Conservation (phyloP, 2,113 vertebrate species). For the Alouatta palliata region DNA sequence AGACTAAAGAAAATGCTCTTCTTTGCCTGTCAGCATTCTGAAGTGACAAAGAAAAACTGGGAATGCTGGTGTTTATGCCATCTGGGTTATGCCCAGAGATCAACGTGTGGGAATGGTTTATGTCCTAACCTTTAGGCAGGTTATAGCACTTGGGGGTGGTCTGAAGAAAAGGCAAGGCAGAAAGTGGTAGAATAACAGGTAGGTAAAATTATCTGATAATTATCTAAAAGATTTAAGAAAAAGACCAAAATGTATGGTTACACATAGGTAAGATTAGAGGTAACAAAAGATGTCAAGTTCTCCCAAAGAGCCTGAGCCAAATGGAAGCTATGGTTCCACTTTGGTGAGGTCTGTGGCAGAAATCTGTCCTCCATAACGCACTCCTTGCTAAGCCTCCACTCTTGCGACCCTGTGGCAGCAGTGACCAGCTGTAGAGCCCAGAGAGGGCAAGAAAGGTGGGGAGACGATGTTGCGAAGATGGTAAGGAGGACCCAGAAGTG, state of each 20-base stretch:
- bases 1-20: neutral
- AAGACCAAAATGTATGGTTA: neutral
- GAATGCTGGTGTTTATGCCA: neutral
- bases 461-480: fast-evolving
- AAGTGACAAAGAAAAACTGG: neutral
- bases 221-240: neutral
- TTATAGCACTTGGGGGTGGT: neutral
- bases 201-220: neutral
- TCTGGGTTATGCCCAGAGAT: neutral
- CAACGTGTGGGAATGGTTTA: fast-evolving
- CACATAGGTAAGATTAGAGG: neutral
- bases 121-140: neutral
- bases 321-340: neutral
- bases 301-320: neutral
- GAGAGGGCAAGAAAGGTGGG: neutral
- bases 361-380: too few relatives aligned
- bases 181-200: neutral
- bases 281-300: neutral
- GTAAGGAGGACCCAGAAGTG: neutral
- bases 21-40: neutral
- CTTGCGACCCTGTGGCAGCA: fast-evolving
- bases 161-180: neutral
- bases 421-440: neutral
- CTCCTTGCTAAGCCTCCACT: neutral
- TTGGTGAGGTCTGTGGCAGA: neutral